Percentiles rank a stretch among this genome's conserved stretches.
phyloP scores from a whole-genome alignment of 2,888 invertebrate genomes.

The Nephrotoma guestfalica region DNA sequence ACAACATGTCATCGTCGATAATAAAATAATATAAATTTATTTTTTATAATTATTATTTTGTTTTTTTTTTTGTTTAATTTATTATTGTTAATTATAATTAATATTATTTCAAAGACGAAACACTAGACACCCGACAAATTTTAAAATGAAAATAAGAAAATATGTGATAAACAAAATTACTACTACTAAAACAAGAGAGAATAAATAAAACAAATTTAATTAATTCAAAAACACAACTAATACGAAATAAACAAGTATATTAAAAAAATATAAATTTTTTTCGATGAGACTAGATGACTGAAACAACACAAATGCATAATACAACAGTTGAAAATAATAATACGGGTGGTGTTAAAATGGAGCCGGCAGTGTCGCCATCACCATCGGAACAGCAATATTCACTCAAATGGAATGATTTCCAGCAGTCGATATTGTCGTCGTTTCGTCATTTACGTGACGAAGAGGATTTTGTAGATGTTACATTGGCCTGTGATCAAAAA shows the following conservation, averaged over 20 bases:
- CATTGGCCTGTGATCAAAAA: conserved; percentile 78
- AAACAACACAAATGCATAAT: conserved; percentile 31
- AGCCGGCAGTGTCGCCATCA: conserved; percentile 35
- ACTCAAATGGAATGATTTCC: conserved; percentile 90
- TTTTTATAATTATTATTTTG: too few species aligned
- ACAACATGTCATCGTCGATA: not conserved
- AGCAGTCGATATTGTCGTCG: conserved; percentile 77
- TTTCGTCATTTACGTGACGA: conserved; percentile 79
- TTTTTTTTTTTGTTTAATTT: not conserved
- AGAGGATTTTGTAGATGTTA: conserved; percentile 88
- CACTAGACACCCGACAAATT: not conserved
- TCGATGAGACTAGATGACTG: conserved; percentile 25
- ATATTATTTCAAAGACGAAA: not conserved
- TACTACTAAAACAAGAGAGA: not conserved
- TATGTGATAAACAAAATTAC: not conserved
- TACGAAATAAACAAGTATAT: not conserved
- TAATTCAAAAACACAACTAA: not conserved
- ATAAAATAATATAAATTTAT: not conserved
- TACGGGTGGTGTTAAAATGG: conserved; percentile 33
- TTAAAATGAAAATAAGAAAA: not conserved
- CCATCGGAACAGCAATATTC: conserved; percentile 74
- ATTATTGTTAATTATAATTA: not conserved
- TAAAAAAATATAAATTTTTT: not conserved
- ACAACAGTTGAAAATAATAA: conserved; percentile 31
- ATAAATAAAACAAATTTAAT: not conserved